A percentile compares a stretch with the other conserved stretches of the same genome.
Evolutionary conservation across 2,888 invertebrate species (phyloP).

Genomic region (Lasioglossum marginatum): DNA sequence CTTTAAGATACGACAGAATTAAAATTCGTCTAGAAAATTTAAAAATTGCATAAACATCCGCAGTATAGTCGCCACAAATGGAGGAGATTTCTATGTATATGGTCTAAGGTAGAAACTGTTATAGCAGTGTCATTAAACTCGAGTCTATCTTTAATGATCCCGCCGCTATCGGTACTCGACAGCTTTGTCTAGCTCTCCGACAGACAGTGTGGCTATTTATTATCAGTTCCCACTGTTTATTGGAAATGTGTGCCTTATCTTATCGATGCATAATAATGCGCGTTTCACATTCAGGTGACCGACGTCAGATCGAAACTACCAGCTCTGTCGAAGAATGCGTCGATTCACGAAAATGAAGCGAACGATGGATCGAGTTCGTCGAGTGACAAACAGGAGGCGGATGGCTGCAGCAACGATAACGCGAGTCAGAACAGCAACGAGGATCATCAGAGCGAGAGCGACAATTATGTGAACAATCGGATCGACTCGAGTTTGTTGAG

Average conservation of each 20-base stretch:
- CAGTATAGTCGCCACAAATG: too few relatives aligned
- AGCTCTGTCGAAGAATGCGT: conserved; percentile 31
- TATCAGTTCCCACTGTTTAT: neutral
- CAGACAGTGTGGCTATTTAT: neutral
- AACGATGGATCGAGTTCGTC: conserved; percentile 55
- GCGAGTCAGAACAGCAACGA: conserved; percentile 57
- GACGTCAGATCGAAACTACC: conserved; percentile 41
- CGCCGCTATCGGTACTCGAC: neutral
- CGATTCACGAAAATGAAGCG: conserved; percentile 48
- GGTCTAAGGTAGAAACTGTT: too few relatives aligned
- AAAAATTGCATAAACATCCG: too few relatives aligned
- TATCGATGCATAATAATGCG: conserved; percentile 18
- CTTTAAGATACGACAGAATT: too few relatives aligned
- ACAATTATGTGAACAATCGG: conserved; percentile 19
- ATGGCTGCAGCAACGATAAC: conserved; percentile 55
- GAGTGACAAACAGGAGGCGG: conserved; percentile 62
- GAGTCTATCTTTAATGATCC: neutral
- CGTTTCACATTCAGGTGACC: conserved; percentile 54
- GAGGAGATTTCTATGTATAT: too few relatives aligned
- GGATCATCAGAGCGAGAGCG: conserved; percentile 44
- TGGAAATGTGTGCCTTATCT: conserved; percentile 22
- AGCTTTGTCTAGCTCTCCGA: neutral
- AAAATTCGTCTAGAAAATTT: too few relatives aligned
- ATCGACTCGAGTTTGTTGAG: conserved; percentile 19
- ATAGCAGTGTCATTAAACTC: neutral